Percentiles rank a stretch among this genome's conserved stretches.
phyloP scores from a whole-genome alignment of 30 jellyfish, hydroid and myxozoan species.

The Aurelia sp. region DNA sequence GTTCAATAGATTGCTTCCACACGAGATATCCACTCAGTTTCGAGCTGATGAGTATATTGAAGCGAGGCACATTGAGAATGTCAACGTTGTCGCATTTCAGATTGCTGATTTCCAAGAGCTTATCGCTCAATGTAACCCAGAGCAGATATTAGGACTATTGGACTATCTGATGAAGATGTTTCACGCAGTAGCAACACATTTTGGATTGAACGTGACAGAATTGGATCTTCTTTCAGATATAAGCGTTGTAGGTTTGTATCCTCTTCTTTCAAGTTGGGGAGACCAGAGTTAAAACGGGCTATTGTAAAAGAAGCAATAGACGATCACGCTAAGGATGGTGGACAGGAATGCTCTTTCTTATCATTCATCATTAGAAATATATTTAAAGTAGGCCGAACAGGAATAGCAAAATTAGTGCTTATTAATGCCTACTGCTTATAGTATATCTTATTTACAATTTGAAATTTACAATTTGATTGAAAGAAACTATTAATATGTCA shows the following conservation, averaged over 20 bases:
- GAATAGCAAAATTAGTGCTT: neutral
- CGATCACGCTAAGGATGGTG: too few relatives aligned
- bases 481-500: too few relatives aligned
- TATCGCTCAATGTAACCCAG: conserved; percentile 42
- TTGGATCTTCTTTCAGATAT: conserved; percentile 37
- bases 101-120: conserved; percentile 59
- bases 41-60: conserved; percentile 28
- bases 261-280: neutral
- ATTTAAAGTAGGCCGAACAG: neutral
- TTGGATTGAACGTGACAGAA: conserved; percentile 37
- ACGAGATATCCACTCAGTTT: conserved; percentile 14
- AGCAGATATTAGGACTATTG: conserved; percentile 52
- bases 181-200: conserved; percentile 36
- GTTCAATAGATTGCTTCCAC: conserved; percentile 61
- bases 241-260: conserved; percentile 38
- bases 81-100: conserved; percentile 58
- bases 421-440: neutral
- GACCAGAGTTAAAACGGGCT: too few relatives aligned
- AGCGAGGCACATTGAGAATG: conserved; percentile 38
- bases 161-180: conserved; percentile 66
- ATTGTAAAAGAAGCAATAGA: too few relatives aligned
- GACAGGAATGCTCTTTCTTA: too few relatives aligned
- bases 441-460: neutral
- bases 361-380: too few relatives aligned
- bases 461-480: neutral